Evolutionary conservation across 2,797 vertebrate genomes (phyloP).

Genomic region (Mallotus villosus): DNA sequence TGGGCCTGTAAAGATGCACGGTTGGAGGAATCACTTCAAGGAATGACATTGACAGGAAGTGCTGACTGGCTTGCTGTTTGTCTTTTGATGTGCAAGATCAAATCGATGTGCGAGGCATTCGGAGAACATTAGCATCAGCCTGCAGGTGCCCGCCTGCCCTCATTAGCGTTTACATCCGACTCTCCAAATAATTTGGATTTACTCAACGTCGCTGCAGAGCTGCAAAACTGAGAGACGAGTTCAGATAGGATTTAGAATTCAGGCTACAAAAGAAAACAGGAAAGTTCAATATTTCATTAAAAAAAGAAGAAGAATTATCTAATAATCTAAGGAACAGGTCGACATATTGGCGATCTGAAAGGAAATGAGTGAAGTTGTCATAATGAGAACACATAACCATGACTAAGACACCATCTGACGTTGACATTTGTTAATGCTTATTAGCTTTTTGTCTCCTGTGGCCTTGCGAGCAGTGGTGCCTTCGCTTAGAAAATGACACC

Average conservation of each 20-base stretch:
- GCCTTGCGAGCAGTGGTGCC: constrained; percentile 71
- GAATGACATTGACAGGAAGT: constrained; percentile 99
- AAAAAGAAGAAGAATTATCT: no score
- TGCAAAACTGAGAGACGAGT: neutral
- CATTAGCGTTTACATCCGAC: constrained; percentile 70
- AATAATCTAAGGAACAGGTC: neutral
- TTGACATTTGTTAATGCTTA: constrained; percentile 69
- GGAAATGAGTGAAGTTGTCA: constrained; percentile 53
- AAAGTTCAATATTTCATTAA: neutral
- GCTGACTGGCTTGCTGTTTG: constrained; percentile 99
- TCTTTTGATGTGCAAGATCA: constrained; percentile 99
- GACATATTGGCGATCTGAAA: constrained; percentile 30
- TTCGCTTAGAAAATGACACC: constrained; percentile 75
- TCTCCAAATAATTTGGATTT: constrained; percentile 74
- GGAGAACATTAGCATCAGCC: constrained; percentile 95
- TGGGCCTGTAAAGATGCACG: constrained; percentile 84
- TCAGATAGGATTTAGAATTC: neutral
- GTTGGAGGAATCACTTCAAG: constrained; percentile 93
- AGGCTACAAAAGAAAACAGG: neutral
- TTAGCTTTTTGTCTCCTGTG: constrained; percentile 70
- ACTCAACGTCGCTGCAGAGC: constrained; percentile 32
- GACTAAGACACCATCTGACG: constrained; percentile 56
- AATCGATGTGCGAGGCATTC: constrained; percentile 95
- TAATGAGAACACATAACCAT: constrained; percentile 56
- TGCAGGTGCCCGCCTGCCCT: constrained; percentile 72